Base-by-base conservation (phyloP, 2,113 vertebrate species). In the Ictalurus punctatus region DNA sequence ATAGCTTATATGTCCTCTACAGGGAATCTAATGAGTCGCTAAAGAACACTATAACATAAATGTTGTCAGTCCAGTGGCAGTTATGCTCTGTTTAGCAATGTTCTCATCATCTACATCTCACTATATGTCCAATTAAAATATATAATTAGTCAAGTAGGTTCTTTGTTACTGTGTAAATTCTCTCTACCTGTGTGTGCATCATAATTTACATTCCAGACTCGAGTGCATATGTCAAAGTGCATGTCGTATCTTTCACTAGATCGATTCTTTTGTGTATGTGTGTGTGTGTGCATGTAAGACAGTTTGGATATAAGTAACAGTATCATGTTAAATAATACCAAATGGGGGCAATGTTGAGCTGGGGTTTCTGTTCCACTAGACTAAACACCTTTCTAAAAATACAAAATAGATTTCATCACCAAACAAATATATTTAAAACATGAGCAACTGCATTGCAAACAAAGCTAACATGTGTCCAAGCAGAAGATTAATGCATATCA, bases 321-420 rank as follows among this genome's bases (percentile, higher is more conserved):
- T n/a, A 87, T 87, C 78, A 56, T 69, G n/a, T 69, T 69, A 69
- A 81, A 34, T 81, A 81, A 56, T 30, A 81, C 86, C 86, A 81
- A 87, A 54, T 44, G 78, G 76, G 86, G 86, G 86, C 86, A 87
- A 81, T 87, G 61, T 87, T 87, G 86, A 87, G 86, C 86, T 87
- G 59, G 63, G 40, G 74, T 87, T 80, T 63, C 27, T 34, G 40
- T 80, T 80, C 30, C 40, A 63, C 59, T 54, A 48, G 86, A 78
- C 25, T 87, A 74, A 78, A 61, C 58, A 34, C 16, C 40, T 14
- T 80, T 87, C 74, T 87, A 67, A 87, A 80, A 87, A 67, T 87
- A 80, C 27, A 79, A 80, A 87, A n/a, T 56, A 54, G 40, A 48
- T 52, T 81, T 87, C 6, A 81, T 87, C 48, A 87, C 44, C 86